phyloP scores from a whole-genome alignment of 2,797 vertebrate species.

The Hoplostethus mediterraneus region DNA sequence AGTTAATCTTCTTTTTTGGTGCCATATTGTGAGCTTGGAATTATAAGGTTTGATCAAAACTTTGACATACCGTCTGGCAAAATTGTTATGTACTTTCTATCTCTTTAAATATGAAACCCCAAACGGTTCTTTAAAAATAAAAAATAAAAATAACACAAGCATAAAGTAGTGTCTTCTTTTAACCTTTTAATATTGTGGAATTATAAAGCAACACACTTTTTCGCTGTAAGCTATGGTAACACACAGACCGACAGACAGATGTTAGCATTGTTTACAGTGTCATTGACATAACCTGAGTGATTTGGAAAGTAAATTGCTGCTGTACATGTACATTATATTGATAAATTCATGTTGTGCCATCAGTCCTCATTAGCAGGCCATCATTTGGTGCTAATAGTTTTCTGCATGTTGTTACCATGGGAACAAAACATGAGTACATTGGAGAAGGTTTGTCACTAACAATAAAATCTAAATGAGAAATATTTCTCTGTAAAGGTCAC shows the following conservation, averaged over 20 bases:
- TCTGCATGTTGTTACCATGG: conserved; percentile 29
- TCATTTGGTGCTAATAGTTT: conserved; percentile 39
- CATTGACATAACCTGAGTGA: conserved; percentile 28
- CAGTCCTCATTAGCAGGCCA: conserved; percentile 34
- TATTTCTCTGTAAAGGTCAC: conserved; percentile 76
- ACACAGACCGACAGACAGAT: conserved; percentile 23
- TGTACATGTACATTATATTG: conserved; percentile 23
- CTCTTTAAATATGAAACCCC: too few relatives aligned
- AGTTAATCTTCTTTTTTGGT: too few relatives aligned
- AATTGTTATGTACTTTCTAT: too few relatives aligned
- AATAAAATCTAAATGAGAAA: conserved; percentile 65
- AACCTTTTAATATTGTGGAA: too few relatives aligned
- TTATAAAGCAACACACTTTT: too few relatives aligned
- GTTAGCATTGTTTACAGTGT: conserved; percentile 23
- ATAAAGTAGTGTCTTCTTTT: too few relatives aligned
- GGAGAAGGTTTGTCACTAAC: conserved; percentile 54
- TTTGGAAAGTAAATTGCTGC: conserved; percentile 50
- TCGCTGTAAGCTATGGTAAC: too few relatives aligned
- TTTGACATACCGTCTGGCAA: too few relatives aligned
- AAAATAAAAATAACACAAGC: too few relatives aligned
- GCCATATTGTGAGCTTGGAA: too few relatives aligned
- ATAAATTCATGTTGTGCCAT: conserved; percentile 36
- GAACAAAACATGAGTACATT: conserved; percentile 44
- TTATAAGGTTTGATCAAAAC: too few relatives aligned
- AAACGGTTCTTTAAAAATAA: too few relatives aligned